Percentiles rank a stretch among this genome's conserved stretches.
phyloP scores from a whole-genome alignment of 2,888 invertebrate species.

The Parelbella ahira region DNA sequence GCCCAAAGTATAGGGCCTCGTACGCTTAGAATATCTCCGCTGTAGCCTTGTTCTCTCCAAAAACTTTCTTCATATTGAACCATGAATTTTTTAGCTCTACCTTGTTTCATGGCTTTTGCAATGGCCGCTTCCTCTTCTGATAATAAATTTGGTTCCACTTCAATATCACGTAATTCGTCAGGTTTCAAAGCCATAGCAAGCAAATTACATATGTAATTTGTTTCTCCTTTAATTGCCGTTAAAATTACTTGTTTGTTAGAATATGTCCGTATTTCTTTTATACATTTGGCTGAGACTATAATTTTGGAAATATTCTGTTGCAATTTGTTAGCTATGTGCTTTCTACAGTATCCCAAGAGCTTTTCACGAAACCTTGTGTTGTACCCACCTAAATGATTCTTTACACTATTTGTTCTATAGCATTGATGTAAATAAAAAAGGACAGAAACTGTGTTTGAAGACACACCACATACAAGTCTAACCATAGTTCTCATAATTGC shows the following conservation, averaged over 20 bases:
- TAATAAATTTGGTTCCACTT: conserved; percentile 53
- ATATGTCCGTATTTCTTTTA: conserved; percentile 56
- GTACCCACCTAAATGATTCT: conserved; percentile 58
- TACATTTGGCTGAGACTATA: conserved; percentile 47
- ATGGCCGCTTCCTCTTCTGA: conserved; percentile 40
- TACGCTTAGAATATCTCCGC: conserved; percentile 68
- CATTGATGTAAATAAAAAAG: conserved; percentile 71
- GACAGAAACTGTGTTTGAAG: conserved; percentile 56
- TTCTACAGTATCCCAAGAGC: conserved; percentile 58
- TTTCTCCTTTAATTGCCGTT: conserved; percentile 60
- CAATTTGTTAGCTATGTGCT: conserved; percentile 50
- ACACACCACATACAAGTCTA: conserved; percentile 58
- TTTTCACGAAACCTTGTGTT: conserved; percentile 64
- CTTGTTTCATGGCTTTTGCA: conserved; percentile 43
- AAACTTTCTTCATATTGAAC: conserved; percentile 61
- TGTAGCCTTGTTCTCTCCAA: conserved; percentile 61
- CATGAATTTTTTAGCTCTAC: conserved; percentile 53
- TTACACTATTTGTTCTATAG: conserved; percentile 53
- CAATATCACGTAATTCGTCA: conserved; percentile 55
- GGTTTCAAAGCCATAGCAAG: conserved; percentile 69
- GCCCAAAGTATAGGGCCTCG: conserved; percentile 73
- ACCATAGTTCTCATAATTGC: conserved; percentile 66
- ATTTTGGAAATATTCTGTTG: conserved; percentile 59
- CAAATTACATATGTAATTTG: conserved; percentile 59
- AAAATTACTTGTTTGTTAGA: conserved; percentile 57